Percentiles rank a stretch among this genome's conserved stretches.
phyloP scores from a whole-genome alignment of 2,888 invertebrate species.

The Ctena decussata region DNA sequence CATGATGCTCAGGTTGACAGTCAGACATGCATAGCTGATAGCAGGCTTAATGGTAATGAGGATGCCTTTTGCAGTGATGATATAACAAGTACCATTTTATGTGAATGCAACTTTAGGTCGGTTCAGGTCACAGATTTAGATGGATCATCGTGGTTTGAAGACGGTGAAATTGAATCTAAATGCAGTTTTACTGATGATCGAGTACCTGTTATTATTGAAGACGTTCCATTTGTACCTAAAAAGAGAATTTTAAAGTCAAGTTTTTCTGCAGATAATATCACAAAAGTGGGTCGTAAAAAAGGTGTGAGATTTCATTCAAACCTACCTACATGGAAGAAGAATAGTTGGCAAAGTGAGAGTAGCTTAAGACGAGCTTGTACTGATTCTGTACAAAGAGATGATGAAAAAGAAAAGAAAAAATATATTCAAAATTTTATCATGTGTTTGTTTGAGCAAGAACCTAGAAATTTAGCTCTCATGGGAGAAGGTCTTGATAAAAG shows the following conservation, averaged over 20 bases:
- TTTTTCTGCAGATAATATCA: not conserved
- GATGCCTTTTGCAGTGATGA: not conserved
- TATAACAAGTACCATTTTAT: not conserved
- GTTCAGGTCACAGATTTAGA: not conserved
- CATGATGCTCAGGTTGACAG: no score
- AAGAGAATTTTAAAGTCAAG: conserved; percentile 1
- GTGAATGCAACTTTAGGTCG: conserved; percentile 2
- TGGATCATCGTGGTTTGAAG: conserved; percentile 4
- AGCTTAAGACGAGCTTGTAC: not conserved
- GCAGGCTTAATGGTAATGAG: not conserved
- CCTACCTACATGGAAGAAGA: conserved; percentile 6
- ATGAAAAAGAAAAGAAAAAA: conserved; percentile 44
- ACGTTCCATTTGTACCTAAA: conserved; percentile 41
- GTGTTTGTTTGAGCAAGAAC: conserved; percentile 56
- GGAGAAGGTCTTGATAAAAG: not conserved
- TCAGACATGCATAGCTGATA: no score
- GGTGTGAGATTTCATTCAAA: conserved; percentile 15
- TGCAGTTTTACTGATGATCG: conserved; percentile 1
- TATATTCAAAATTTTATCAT: conserved; percentile 55
- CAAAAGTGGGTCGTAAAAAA: not conserved
- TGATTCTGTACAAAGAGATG: not conserved
- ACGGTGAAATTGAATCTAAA: not conserved
- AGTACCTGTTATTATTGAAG: conserved; percentile 54
- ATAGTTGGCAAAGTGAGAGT: not conserved
- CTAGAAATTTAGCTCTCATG: conserved; percentile 33